Evolutionary conservation across 2,888 invertebrate species (phyloP), one percentile per base, ranked within the genome.

Genomic region (Rosalia funebris): DNA sequence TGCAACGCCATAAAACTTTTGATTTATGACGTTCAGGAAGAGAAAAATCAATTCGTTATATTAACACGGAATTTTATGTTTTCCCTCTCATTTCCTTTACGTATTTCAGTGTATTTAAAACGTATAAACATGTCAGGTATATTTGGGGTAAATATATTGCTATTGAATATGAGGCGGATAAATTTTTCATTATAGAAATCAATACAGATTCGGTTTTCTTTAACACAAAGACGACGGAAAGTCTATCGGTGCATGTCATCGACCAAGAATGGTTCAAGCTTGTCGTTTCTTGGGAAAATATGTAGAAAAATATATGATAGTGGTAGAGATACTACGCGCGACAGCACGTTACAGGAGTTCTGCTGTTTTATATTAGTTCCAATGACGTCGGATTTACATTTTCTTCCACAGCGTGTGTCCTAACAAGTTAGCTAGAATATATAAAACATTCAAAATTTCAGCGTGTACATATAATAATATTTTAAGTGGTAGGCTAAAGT

Each of bases 301-400:
- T 1, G 4, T 2, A 14, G 7, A 1, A 16, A 1, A 39, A 39
- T 1, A 15, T 39, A 39, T 39, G 12, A 25, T 16, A 16, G 1
- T 39, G 39, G 16, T 39, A 12, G 16, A 39, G 10, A 39, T 39
- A 15, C 39, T 16, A 9, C 3, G 12, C 16, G 15, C 39, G 39
- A 16, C 16, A 14, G 16, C 39, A 16, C 39, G 39, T 39, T 39
- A 15, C 14, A 12, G 15, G 15, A 25, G 12, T 39, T 39, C 15
- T 14, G 10, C 9, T 10, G 39, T 39, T 39, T 16, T 16, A 39
- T 10, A 15, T n/a, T 12, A 10, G 14, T 16, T 16, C 14, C 16
- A 39, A 39, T 15, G 39, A 39, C 16, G 16, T 39, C 9, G 39
- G 16, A 16, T 39, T 39, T 39, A 16, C 14, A 39, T 39, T 39